Evolutionary conservation across 2,888 invertebrate species (phyloP), one percentile per base, ranked within the genome.

Genomic region (Argyra leucocephala): DNA sequence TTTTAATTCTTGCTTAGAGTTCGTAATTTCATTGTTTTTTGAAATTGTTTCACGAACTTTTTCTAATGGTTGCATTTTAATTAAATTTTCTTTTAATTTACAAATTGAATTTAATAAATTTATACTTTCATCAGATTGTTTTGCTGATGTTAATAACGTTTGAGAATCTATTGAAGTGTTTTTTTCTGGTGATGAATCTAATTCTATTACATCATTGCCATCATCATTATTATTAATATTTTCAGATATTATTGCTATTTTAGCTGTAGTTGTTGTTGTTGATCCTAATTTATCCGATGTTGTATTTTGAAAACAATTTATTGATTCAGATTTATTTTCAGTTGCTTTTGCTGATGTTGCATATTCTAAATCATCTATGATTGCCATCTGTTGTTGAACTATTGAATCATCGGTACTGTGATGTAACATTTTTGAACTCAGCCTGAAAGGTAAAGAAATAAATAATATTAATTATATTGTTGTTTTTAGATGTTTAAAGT

Each of bases 101-200:
- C 10, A n/a, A 18, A 5, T 48, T 31, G 10, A 7, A 18, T 15
- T 18, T 48, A 5, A 15, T 26, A n/a, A 9, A 31, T 26, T 21
- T 15, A 15, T 59, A 15, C 1, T 22, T 23, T 58, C 23, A 59
- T 21, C 22, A 15, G 15, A 12, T n/a, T 59, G 23, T 23, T 23
- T 58, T 22, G 1, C 12, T 7, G 48, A 18, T 18, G 18, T 48
- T 58, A 12, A 18, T 22, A 15, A 22, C 7, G 9, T 58, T 22
- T 22, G 22, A 23, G 1, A 7, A 22, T 2, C 15, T 22, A 1
- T 2, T 22, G 57, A 9, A 22, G 21, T 57, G 3, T 3, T 7
- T 61, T 61, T 61, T 6, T 61, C 61, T n/a, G 61, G 21, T 21
- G 61, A 61, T 61, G 61, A 61, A 5, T 61, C 61, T 31, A 61